Conservation (phyloP, 2,797 vertebrate species). For the Leuciscus waleckii region DNA sequence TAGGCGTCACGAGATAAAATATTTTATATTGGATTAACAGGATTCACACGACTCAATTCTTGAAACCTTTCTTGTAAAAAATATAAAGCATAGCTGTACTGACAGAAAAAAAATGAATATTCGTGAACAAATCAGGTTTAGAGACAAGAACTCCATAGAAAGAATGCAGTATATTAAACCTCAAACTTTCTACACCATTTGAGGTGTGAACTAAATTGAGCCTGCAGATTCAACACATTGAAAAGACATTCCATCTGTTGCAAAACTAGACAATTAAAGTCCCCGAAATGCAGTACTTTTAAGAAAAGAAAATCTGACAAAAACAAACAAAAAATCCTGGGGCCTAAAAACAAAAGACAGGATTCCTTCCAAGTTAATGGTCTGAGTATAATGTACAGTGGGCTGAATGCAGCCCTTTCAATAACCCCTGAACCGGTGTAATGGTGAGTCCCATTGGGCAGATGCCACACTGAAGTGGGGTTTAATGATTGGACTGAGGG, state of each 20-base stretch:
- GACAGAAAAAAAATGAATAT: slow-evolving; percentile 14
- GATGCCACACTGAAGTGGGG: slow-evolving; percentile 50
- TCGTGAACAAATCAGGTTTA: slow-evolving; percentile 10
- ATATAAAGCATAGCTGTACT: slow-evolving; percentile 17
- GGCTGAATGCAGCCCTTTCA: slow-evolving; percentile 55
- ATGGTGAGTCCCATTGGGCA: slow-evolving; percentile 56
- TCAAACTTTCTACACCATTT: slow-evolving; percentile 30
- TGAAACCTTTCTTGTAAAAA: slow-evolving; percentile 53
- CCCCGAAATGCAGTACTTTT: slow-evolving; percentile 46
- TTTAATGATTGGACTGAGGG: slow-evolving; percentile 49
- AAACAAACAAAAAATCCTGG: slow-evolving; percentile 35
- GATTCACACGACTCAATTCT: slow-evolving; percentile 20
- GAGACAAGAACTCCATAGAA: slow-evolving; percentile 27
- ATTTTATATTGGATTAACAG: slow-evolving; percentile 30
- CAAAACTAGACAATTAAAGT: slow-evolving; percentile 41
- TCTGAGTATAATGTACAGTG: slow-evolving; percentile 61
- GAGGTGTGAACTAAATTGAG: slow-evolving; percentile 33
- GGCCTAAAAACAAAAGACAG: slow-evolving; percentile 44
- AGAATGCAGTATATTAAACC: slow-evolving; percentile 40
- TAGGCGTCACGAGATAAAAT: slow-evolving; percentile 48
- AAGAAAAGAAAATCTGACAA: slow-evolving; percentile 51
- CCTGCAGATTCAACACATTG: slow-evolving; percentile 43
- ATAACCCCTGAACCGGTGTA: slow-evolving; percentile 52
- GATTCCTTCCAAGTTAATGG: slow-evolving; percentile 56
- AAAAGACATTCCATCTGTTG: slow-evolving; percentile 43